A percentile compares a stretch with the other conserved stretches of the same genome.
Conservation (phyloP, 2,113 vertebrate genomes). For the Nestor notabilis region DNA sequence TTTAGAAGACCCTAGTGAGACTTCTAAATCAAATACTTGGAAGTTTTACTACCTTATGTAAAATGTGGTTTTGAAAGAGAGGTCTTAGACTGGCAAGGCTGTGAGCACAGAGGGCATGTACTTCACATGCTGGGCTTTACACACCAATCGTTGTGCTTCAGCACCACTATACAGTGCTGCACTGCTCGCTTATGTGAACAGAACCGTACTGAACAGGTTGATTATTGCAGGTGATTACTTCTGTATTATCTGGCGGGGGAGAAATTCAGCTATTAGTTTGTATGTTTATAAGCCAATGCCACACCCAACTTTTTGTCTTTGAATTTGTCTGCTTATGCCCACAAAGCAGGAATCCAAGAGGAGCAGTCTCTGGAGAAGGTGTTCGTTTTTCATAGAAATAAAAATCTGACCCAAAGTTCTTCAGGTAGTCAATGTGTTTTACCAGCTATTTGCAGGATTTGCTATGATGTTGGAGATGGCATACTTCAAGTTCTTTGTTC, state of each 20-base stretch:
- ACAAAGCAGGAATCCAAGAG: not conserved
- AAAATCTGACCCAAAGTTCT: not conserved
- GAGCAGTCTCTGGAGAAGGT: not conserved
- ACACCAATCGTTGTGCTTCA: accelerated
- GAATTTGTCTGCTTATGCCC: not conserved
- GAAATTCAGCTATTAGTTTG: not conserved
- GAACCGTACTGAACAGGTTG: not conserved
- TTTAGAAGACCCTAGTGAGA: not conserved
- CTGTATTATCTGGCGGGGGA: not conserved
- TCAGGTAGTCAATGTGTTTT: not conserved
- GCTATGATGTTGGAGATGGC: not conserved
- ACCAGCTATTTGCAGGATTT: not conserved
- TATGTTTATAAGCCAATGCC: not conserved
- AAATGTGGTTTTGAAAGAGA: not conserved
- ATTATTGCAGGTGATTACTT: not conserved
- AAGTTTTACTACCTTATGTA: not conserved
- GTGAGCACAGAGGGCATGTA: not conserved
- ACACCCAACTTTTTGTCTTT: not conserved
- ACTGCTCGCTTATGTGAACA: not conserved
- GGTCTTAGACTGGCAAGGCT: not conserved
- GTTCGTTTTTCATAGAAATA: not conserved
- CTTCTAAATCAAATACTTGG: not conserved
- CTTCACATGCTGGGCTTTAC: not conserved
- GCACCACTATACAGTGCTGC: accelerated
- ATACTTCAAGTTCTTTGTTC: conserved; percentile 77